Evolutionary conservation across 2,797 vertebrate genomes (phyloP).

Genomic region (Gymnoscopelus braueri): DNA sequence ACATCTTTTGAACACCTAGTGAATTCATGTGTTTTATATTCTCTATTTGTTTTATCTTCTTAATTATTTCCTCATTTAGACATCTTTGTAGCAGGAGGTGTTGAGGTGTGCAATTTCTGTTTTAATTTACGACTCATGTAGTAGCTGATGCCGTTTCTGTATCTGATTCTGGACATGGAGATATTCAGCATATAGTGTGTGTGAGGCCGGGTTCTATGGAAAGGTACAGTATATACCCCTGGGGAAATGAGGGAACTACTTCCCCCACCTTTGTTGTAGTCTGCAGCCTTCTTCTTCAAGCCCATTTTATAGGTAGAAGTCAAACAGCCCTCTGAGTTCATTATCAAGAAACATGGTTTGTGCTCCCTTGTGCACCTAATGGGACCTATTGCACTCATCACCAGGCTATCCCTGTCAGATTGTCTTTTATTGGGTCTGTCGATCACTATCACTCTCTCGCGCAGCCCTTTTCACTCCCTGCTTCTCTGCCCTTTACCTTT

Average conservation of each 20-base stretch:
- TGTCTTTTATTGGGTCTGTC: slow-evolving; percentile 77
- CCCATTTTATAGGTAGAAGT: slow-evolving; percentile 48
- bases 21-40: too few relatives aligned
- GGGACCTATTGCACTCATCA: slow-evolving; percentile 66
- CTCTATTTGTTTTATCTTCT: not conserved
- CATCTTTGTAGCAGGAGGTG: too few relatives aligned
- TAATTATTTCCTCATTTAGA: slow-evolving; percentile 1
- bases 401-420: slow-evolving; percentile 64
- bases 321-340: slow-evolving; percentile 57
- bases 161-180: slow-evolving; percentile 1
- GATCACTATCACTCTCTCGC: slow-evolving; percentile 68
- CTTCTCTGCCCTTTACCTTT: slow-evolving; percentile 54
- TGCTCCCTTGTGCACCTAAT: slow-evolving; percentile 64
- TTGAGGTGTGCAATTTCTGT: slow-evolving; percentile 14
- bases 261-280: slow-evolving; percentile 12
- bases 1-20: slow-evolving; percentile 16
- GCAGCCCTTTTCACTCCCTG: slow-evolving; percentile 58
- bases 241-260: slow-evolving; percentile 24
- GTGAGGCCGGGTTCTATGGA: slow-evolving; percentile 2
- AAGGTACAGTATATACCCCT: not conserved
- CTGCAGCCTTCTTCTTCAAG: slow-evolving; percentile 19
- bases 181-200: not conserved
- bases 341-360: slow-evolving; percentile 65
- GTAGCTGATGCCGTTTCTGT: slow-evolving; percentile 19
- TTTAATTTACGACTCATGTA: slow-evolving; percentile 1